phyloP scores from a whole-genome alignment of 2,797 vertebrate species.

The Champsocephalus esox region DNA sequence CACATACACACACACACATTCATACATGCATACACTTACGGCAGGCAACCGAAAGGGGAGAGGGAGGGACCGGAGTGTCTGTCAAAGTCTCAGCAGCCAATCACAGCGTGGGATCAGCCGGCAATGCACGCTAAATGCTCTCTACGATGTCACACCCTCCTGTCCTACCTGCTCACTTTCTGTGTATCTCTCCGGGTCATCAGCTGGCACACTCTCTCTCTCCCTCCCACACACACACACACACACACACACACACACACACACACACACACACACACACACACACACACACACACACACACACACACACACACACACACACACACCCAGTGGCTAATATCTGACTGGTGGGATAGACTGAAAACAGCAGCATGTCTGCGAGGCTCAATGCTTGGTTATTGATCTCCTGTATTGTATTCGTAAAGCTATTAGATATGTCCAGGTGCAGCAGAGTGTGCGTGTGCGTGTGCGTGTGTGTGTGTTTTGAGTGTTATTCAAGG shows the following conservation, averaged over 20 bases:
- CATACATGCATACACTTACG: constrained; percentile 56
- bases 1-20: constrained; percentile 44
- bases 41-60: constrained; percentile 58
- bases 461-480: constrained; percentile 11
- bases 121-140: constrained; percentile 39
- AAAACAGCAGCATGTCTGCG: constrained; percentile 56
- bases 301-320: constrained; percentile 53
- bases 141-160: constrained; percentile 52
- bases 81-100: constrained; percentile 78
- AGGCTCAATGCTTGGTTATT: constrained; percentile 66
- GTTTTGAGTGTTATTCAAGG: constrained; percentile 45
- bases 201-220: constrained; percentile 21
- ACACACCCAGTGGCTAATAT: constrained; percentile 72
- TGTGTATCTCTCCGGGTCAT: constrained; percentile 63
- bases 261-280: constrained; percentile 38
- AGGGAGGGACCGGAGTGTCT: constrained; percentile 67
- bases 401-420: constrained; percentile 56
- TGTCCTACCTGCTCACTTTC: constrained; percentile 59
- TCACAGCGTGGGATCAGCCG: constrained; percentile 51
- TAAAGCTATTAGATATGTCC: constrained; percentile 54
- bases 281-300: constrained; percentile 53
- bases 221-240: neutral
- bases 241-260: constrained; percentile 27
- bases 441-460: constrained; percentile 28
- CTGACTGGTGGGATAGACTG: constrained; percentile 64